phyloP scores from a whole-genome alignment of 2,888 invertebrate species.

The Marronus borbonicus region DNA sequence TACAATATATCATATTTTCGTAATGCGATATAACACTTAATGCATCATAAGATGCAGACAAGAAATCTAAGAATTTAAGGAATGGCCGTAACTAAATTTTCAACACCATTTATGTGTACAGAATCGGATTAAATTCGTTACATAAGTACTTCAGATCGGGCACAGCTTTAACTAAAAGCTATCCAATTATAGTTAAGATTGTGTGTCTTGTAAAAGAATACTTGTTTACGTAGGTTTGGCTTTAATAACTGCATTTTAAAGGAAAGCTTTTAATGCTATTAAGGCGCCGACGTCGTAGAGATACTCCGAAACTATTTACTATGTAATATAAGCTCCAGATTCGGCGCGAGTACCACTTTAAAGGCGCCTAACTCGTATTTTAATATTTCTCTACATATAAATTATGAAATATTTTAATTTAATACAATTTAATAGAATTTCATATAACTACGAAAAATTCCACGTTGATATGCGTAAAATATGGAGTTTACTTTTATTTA shows the following conservation, averaged over 20 bases:
- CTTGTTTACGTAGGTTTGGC: slow-evolving; percentile 29
- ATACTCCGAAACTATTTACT: slow-evolving; percentile 38
- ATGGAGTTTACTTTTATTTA: too few relatives aligned
- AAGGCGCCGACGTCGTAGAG: slow-evolving; percentile 24
- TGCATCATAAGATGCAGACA: neutral
- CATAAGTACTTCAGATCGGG: slow-evolving; percentile 30
- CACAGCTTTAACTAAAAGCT: slow-evolving; percentile 11
- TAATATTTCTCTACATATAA: neutral
- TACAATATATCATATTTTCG: too few relatives aligned
- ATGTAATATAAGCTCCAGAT: slow-evolving; percentile 24
- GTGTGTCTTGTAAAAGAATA: slow-evolving; percentile 43
- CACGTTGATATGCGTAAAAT: too few relatives aligned
- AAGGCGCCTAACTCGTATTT: slow-evolving; percentile 18
- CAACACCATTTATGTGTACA: slow-evolving; percentile 1
- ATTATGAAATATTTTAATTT: too few relatives aligned
- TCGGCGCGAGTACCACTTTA: neutral
- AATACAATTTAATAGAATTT: too few relatives aligned
- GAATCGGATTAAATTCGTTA: slow-evolving; percentile 13
- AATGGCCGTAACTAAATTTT: neutral
- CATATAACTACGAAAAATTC: too few relatives aligned
- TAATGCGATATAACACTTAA: too few relatives aligned
- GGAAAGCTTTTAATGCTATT: slow-evolving; percentile 43
- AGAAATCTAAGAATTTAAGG: neutral
- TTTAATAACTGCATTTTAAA: slow-evolving; percentile 41
- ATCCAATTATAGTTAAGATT: slow-evolving; percentile 25